Evolutionary conservation across 2,888 invertebrate genomes (phyloP), one percentile per base, ranked within the genome.

Genomic region (Seira sanloemensis): DNA sequence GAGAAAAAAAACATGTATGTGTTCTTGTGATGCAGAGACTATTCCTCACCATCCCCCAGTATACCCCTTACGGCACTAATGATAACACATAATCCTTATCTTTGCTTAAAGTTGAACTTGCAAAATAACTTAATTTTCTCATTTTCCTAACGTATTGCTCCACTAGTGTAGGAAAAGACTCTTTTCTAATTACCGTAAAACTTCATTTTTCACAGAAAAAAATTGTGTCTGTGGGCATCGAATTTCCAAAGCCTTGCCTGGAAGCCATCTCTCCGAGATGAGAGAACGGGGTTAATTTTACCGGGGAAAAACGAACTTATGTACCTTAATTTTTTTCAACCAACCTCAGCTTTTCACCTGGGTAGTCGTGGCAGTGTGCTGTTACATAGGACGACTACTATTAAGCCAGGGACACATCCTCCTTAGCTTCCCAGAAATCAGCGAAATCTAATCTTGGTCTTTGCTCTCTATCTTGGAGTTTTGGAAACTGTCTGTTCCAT

Each of bases 201-300:
- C n/a, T 50, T 18, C 12, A n/a, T 50, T 50, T 50, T 12, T 18
- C 16, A 12, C 16, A 18, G 50, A 50, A 50, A 50, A 37, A 50
- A 50, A 50, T 50, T 50, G 50, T 50, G 50, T 50, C 50, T 50
- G 50, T 50, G 50, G n/a, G 50, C 50, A 50, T 50, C 50, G 50
- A 50, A 50, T 50, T 50, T 50, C 50, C 50, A 50, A 50, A 50
- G n/a, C 50, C 2, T 18, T 50, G 50, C 50, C 50, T 50, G 12
- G 50, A 50, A 50, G 50, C 50, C 16, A 50, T 50, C 50, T 50
- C n/a, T n/a, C n/a, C n/a, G 50, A 50, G 50, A 12, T 50, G 16
- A 2, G 50, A 18, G n/a, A 50, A 50, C 50, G 2, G 50, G 50
- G 50, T 50, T 50, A 50, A 50, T 50, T 50, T 50, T 50, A 12